phyloP scores from a whole-genome alignment of 2,113 vertebrate genomes.

The Chaetorhynchus papuensis region DNA sequence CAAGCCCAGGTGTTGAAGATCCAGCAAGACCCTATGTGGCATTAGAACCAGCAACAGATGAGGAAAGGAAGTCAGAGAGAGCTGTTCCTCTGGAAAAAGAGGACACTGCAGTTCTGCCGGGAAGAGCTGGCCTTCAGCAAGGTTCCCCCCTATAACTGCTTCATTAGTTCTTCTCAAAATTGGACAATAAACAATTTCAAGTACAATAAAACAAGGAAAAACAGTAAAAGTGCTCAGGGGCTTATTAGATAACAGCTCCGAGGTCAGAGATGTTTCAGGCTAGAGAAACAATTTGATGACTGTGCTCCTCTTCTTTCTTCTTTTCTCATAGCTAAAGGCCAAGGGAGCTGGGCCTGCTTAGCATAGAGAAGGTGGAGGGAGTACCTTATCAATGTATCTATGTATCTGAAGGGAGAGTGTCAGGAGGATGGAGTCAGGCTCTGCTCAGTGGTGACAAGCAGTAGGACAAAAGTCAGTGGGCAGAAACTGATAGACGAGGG shows the following conservation, averaged over 20 bases:
- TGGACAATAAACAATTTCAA: background rate
- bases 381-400: rapidly evolving
- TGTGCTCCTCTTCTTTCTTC: background rate
- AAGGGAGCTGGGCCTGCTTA: background rate
- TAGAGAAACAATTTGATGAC: background rate
- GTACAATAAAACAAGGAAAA: background rate
- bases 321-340: background rate
- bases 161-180: background rate
- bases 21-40: rapidly evolving
- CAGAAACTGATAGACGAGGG: background rate
- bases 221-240: background rate
- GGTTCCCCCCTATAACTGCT: background rate
- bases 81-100: background rate
- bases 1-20: background rate
- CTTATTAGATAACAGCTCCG: background rate
- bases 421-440: background rate
- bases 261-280: background rate
- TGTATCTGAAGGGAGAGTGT: background rate
- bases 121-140: background rate
- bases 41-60: background rate
- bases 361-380: background rate
- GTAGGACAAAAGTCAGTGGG: background rate
- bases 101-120: background rate
- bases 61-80: background rate
- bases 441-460: rapidly evolving